phyloP scores from a whole-genome alignment of 2,113 vertebrate genomes.

The Spermophilus dauricus region DNA sequence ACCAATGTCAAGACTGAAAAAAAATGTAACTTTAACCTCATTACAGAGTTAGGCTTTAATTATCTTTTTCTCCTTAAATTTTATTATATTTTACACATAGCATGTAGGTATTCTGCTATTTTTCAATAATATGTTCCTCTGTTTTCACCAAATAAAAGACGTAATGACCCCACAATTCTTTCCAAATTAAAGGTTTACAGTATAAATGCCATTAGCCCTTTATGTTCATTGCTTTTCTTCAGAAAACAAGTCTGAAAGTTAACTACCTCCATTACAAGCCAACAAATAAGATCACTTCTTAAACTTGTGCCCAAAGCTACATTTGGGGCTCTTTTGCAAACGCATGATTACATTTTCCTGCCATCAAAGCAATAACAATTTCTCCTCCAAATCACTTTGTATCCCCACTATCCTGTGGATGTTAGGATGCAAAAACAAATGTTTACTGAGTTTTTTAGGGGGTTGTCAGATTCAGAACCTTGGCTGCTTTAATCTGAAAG shows the following conservation, averaged over 20 bases:
- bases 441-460: slow-evolving; percentile 36
- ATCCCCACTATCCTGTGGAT: background rate
- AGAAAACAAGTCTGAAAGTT: slow-evolving; percentile 60
- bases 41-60: slow-evolving; percentile 35
- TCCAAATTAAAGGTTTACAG: slow-evolving; percentile 54
- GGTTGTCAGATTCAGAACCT: background rate
- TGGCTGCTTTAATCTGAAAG: background rate
- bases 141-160: background rate
- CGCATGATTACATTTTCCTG: slow-evolving; percentile 36
- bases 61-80: slow-evolving; percentile 30
- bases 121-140: slow-evolving; percentile 52
- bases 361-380: slow-evolving; percentile 45
- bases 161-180: slow-evolving; percentile 20
- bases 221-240: slow-evolving; percentile 46
- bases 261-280: slow-evolving; percentile 48
- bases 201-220: slow-evolving; percentile 59
- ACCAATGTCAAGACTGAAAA: background rate
- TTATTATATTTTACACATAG: background rate
- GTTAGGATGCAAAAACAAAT: background rate
- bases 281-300: slow-evolving; percentile 59
- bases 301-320: slow-evolving; percentile 50
- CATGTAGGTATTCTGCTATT: background rate
- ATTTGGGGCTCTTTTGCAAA: slow-evolving; percentile 51
- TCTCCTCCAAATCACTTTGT: slow-evolving; percentile 26
- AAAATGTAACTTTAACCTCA: background rate